A percentile compares a stretch with the other conserved stretches of the same genome.
Evolutionary conservation across 1,140 invertebrate genomes (phyloP).

Genomic region (Linepithema humile): DNA sequence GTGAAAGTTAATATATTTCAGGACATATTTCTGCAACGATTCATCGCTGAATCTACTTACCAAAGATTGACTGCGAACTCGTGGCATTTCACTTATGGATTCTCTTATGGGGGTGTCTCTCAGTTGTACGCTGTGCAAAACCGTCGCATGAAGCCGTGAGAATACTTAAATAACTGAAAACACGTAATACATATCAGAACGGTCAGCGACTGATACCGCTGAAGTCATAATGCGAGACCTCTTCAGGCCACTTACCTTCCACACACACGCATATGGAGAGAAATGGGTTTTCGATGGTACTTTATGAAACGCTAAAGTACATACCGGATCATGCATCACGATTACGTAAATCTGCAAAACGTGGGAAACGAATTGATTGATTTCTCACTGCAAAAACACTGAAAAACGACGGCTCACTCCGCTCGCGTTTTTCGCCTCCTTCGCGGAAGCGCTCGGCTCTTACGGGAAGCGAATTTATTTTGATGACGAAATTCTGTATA

Average conservation of each 20-base stretch:
- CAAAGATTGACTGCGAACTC: not conserved
- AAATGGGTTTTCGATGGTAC: constrained; percentile 27
- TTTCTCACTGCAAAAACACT: not conserved
- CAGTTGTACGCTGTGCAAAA: not conserved
- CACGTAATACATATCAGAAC: not conserved
- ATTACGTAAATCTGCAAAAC: constrained; percentile 42
- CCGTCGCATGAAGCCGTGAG: not conserved
- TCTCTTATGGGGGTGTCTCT: not conserved
- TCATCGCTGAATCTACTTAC: constrained; percentile 1
- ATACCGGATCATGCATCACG: constrained; percentile 7
- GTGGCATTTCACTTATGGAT: not conserved
- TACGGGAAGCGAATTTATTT: not conserved
- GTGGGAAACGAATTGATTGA: not conserved
- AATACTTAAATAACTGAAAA: not conserved
- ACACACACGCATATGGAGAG: not conserved
- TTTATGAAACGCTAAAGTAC: constrained; percentile 9
- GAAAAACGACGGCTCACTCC: not conserved
- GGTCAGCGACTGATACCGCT: not conserved
- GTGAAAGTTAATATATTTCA: too few relatives aligned
- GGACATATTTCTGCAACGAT: too few relatives aligned
- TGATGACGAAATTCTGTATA: not conserved
- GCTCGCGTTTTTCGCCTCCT: too few relatives aligned
- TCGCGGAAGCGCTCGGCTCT: too few relatives aligned
- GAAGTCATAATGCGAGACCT: not conserved
- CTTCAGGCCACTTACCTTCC: constrained; percentile 19